These are phyloP conservation scores for Apostichopus californicus DNA, from an alignment of 35 echinoderm and acorn worm genomes.

Conservation along the genomic window DNA sequence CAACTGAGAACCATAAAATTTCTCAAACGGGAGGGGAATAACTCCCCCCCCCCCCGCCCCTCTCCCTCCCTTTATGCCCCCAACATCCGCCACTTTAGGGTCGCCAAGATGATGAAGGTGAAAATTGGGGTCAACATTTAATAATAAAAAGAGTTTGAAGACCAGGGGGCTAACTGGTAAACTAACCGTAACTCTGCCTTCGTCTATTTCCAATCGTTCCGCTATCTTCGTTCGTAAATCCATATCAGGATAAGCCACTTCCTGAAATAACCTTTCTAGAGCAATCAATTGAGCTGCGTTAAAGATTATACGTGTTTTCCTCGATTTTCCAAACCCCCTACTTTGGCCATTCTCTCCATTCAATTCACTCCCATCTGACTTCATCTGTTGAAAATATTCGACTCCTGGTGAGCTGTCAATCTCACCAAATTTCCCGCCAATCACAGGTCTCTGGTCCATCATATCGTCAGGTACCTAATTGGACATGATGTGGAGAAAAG, in stretches of 20 bases:
- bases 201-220: constrained; percentile 74
- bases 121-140: too few relatives aligned
- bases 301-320: constrained; percentile 77
- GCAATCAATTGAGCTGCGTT: constrained; percentile 85
- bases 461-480: not conserved
- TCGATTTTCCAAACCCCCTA: constrained; percentile 14
- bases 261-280: constrained; percentile 74
- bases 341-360: not conserved
- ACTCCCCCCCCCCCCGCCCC: too few relatives aligned
- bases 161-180: too few relatives aligned
- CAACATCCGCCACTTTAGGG: too few relatives aligned
- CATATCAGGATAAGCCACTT: constrained; percentile 76
- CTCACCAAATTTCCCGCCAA: not conserved
- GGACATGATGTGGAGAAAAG: too few relatives aligned
- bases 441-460: not conserved
- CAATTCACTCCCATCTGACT: constrained; percentile 40
- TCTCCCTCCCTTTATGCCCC: too few relatives aligned
- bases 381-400: constrained; percentile 14
- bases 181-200: constrained; percentile 74
- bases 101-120: too few relatives aligned
- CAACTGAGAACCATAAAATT: too few relatives aligned
- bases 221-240: constrained; percentile 79
- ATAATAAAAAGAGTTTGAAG: too few relatives aligned
- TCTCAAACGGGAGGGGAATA: too few relatives aligned
- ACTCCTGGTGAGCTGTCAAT: constrained; percentile 47